phyloP scores from a whole-genome alignment of 2,888 invertebrate genomes.

The Rhagium mordax region DNA sequence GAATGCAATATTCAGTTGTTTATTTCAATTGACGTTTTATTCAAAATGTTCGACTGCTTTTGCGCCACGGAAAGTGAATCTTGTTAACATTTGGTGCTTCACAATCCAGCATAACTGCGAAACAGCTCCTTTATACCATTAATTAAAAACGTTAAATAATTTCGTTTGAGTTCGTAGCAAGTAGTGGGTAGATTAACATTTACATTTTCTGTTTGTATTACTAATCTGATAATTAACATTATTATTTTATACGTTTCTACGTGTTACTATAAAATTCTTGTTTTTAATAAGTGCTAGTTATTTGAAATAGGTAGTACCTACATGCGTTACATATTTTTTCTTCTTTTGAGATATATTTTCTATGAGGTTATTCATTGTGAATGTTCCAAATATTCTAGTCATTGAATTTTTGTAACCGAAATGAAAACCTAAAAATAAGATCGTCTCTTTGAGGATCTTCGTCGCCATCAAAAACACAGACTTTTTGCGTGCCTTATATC shows the following conservation, averaged over 20 bases:
- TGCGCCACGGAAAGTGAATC: slow-evolving; percentile 51
- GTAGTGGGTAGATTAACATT: slow-evolving; percentile 16
- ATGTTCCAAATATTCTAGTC: no score
- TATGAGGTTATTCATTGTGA: no score
- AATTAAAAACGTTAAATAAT: slow-evolving; percentile 22
- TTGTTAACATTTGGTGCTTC: slow-evolving; percentile 36
- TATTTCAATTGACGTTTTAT: slow-evolving; percentile 9
- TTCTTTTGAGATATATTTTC: no score
- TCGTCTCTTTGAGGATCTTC: no score
- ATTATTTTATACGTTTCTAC: background rate
- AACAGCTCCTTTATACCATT: slow-evolving; percentile 13
- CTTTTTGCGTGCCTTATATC: no score
- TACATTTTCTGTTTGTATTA: slow-evolving; percentile 17
- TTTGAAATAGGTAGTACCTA: no score
- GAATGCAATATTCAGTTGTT: slow-evolving; percentile 30
- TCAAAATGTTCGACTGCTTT: slow-evolving; percentile 9
- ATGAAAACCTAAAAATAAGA: no score
- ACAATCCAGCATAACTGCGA: slow-evolving; percentile 12
- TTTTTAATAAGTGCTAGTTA: no score
- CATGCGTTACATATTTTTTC: no score
- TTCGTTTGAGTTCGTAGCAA: background rate
- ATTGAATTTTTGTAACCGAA: no score
- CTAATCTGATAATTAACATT: background rate
- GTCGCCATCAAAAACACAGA: no score
- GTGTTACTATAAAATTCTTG: no score